These are phyloP conservation scores for Eretmocerus hayati DNA, from an alignment of 2,888 invertebrate species.

Conservation along the genomic window DNA sequence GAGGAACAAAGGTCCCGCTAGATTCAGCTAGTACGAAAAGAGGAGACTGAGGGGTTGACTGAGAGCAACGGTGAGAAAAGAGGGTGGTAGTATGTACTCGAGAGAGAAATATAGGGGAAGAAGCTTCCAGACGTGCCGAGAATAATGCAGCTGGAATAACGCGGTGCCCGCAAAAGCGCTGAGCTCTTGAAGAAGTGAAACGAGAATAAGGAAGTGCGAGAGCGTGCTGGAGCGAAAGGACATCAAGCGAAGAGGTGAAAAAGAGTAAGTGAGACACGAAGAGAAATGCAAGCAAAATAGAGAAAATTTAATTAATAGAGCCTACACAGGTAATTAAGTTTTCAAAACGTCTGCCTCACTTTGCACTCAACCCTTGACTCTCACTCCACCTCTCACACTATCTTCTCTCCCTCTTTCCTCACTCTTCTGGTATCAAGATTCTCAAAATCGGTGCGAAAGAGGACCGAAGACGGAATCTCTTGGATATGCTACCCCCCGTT, in stretches of 20 bases:
- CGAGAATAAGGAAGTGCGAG: constrained; percentile 25
- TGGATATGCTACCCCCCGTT: too few relatives aligned
- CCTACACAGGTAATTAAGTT: constrained; percentile 47
- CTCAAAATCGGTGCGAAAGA: constrained; percentile 13
- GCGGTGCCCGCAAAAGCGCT: constrained; percentile 29
- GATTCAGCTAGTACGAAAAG: constrained; percentile 10
- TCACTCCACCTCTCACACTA: background rate
- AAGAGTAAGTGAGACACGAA: constrained; percentile 17
- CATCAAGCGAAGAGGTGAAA: background rate
- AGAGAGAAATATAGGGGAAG: constrained; percentile 20
- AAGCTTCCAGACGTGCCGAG: constrained; percentile 41
- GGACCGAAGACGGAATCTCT: too few relatives aligned
- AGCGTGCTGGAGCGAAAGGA: too few relatives aligned
- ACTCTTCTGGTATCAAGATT: background rate
- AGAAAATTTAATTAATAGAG: constrained; percentile 46
- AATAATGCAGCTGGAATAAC: constrained; percentile 45
- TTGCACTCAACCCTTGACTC: constrained; percentile 25
- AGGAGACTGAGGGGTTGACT: constrained; percentile 24
- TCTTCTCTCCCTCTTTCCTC: background rate
- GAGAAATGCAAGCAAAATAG: constrained; percentile 38
- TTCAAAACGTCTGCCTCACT: constrained; percentile 39
- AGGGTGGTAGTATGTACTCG: constrained; percentile 9
- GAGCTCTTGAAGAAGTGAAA: constrained; percentile 21
- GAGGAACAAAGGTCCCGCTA: constrained; percentile 43
- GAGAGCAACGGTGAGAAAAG: constrained; percentile 16